Evolutionary conservation across 1,140 invertebrate genomes (phyloP).

Genomic region (Calliphora vicina): DNA sequence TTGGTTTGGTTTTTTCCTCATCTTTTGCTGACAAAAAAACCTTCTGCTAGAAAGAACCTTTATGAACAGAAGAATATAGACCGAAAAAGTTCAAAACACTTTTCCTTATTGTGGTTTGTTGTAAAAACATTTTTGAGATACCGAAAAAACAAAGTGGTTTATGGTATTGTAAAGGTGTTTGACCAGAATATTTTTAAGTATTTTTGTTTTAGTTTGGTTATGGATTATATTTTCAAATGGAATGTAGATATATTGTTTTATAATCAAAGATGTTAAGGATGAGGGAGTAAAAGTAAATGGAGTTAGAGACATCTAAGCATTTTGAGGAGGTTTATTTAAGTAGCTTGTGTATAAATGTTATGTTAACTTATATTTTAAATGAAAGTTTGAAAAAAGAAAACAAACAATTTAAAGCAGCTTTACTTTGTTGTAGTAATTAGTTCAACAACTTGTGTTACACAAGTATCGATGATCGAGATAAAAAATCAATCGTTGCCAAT

Average conservation of each 20-base stretch:
- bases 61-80: neutral
- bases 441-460: neutral
- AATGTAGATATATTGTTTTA: no score
- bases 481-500: neutral
- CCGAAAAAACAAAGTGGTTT: neutral
- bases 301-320: no score
- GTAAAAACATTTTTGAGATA: neutral
- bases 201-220: neutral
- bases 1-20: neutral
- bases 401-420: neutral
- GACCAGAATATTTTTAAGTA: neutral
- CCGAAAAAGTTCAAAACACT: neutral
- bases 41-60: neutral
- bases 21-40: neutral
- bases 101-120: constrained; percentile 1
- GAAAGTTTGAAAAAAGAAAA: no score
- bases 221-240: neutral
- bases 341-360: no score
- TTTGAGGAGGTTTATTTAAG: no score
- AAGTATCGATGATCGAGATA: neutral
- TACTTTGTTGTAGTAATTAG: neutral
- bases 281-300: no score
- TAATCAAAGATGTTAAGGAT: no score
- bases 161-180: neutral
- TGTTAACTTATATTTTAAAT: no score